Percentiles rank a stretch among this genome's conserved stretches.
Conservation (phyloP, 2,888 invertebrate species). For the Petrophora chlorosata region DNA sequence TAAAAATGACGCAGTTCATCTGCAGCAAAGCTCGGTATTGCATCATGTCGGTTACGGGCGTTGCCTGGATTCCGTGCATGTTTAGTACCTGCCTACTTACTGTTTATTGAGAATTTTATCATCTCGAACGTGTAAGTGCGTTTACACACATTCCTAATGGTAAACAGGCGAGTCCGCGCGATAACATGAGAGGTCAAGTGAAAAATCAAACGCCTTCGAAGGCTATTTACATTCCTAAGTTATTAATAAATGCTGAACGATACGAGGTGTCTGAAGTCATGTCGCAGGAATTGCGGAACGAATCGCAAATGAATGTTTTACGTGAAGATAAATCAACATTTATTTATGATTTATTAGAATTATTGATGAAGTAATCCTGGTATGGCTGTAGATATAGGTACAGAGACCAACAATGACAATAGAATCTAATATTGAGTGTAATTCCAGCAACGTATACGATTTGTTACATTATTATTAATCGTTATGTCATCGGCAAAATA, state of each 20-base stretch:
- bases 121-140: constrained; percentile 45
- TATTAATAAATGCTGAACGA: constrained; percentile 54
- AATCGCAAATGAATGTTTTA: constrained; percentile 42
- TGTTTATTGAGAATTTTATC: constrained; percentile 61
- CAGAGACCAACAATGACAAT: background rate
- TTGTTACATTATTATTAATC: too few relatives aligned
- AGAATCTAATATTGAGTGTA: background rate
- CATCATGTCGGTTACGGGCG: constrained; percentile 49
- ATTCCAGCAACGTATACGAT: too few relatives aligned
- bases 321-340: constrained; percentile 19
- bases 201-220: constrained; percentile 58
- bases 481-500: too few relatives aligned
- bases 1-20: constrained; percentile 38
- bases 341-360: constrained; percentile 5
- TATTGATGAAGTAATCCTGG: constrained; percentile 5
- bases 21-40: constrained; percentile 38
- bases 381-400: background rate
- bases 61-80: constrained; percentile 52
- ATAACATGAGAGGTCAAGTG: constrained; percentile 53
- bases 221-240: constrained; percentile 63
- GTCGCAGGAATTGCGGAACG: constrained; percentile 52
- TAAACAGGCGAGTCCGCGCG: constrained; percentile 52
- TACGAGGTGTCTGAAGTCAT: constrained; percentile 47
- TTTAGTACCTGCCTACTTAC: constrained; percentile 44
- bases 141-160: constrained; percentile 49